Evolutionary conservation across 1,140 invertebrate species (phyloP).

Genomic region (Ridgeia piscesae): DNA sequence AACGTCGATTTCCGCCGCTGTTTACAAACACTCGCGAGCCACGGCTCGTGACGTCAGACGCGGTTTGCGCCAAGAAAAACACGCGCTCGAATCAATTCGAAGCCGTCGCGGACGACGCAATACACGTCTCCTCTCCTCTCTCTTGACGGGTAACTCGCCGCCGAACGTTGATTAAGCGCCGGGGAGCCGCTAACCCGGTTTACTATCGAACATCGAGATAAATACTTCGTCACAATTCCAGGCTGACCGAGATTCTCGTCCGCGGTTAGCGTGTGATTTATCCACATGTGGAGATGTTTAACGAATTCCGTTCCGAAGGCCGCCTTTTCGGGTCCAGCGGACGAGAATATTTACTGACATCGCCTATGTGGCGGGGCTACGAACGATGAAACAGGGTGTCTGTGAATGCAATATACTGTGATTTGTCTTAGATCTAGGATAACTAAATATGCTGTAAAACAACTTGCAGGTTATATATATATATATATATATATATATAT

Average conservation of each 20-base stretch:
- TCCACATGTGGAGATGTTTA: neutral
- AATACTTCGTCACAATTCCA: neutral
- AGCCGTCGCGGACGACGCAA: too few relatives aligned
- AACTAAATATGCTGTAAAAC: neutral
- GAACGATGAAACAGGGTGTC: neutral
- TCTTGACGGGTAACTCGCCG: too few relatives aligned
- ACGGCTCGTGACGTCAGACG: too few relatives aligned
- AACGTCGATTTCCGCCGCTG: too few relatives aligned
- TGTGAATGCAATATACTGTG: neutral
- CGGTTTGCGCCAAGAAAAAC: too few relatives aligned
- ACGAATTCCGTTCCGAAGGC: neutral
- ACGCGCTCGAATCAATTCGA: too few relatives aligned
- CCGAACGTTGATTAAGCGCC: too few relatives aligned
- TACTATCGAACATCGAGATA: neutral
- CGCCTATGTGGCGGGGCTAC: neutral
- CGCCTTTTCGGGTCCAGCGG: neutral
- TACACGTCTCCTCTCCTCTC: too few relatives aligned
- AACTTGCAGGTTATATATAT: neutral
- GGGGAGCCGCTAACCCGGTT: neutral
- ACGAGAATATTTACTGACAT: neutral
- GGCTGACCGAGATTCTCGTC: neutral
- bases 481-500: neutral
- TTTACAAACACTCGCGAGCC: too few relatives aligned
- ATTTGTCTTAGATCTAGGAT: neutral
- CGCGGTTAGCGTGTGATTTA: neutral